These are phyloP conservation scores for Ailurus styani DNA, from an alignment of 2,113 vertebrate species.

Conservation along the genomic window DNA sequence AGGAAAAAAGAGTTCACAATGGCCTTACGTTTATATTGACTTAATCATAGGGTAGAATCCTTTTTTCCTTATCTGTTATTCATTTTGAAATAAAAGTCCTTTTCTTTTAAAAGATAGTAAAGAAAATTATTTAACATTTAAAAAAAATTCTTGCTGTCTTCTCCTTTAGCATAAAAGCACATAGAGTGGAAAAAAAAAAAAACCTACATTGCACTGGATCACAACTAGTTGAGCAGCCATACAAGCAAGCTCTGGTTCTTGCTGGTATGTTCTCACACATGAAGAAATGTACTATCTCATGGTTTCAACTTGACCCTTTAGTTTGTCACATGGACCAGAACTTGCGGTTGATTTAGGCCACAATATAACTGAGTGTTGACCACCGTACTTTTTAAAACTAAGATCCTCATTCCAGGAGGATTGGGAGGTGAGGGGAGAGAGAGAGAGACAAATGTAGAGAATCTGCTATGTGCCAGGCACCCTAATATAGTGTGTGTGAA, in stretches of 20 bases:
- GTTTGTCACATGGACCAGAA: background rate
- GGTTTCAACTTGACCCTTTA: background rate
- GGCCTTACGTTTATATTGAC: background rate
- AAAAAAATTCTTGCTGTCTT: background rate
- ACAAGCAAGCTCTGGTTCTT: background rate
- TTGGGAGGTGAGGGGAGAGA: background rate
- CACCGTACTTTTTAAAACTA: background rate
- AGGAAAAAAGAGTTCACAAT: background rate
- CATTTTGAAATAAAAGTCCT: background rate
- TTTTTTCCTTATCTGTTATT: background rate
- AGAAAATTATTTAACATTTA: background rate
- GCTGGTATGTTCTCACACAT: background rate
- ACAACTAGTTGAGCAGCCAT: background rate
- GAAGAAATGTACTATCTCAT: background rate
- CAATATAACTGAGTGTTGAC: background rate
- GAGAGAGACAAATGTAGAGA: fast-evolving
- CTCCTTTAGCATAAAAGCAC: background rate
- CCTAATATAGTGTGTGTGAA: too few species aligned
- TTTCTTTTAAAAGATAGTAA: background rate
- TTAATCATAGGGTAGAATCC: background rate
- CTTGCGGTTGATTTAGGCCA: background rate
- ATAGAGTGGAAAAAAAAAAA: background rate
- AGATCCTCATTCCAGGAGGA: background rate
- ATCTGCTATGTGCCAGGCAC: too few species aligned
- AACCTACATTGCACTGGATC: background rate